These are phyloP conservation scores for Caerostris darwini DNA, from an alignment of 1,140 invertebrate species.

Conservation along the genomic window DNA sequence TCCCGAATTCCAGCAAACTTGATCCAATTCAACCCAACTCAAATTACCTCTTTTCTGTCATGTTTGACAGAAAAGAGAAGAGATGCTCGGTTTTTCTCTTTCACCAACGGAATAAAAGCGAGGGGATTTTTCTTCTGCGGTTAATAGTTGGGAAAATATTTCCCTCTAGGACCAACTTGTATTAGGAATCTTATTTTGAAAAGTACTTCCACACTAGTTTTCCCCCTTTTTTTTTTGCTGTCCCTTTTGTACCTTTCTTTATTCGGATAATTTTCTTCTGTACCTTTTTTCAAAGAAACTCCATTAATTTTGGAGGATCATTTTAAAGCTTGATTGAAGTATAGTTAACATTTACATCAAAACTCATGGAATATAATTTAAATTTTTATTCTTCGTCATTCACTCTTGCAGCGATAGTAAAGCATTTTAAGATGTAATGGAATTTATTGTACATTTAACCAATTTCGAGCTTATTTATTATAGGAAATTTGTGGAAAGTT, in stretches of 20 bases:
- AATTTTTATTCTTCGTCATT: no score
- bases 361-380: background rate
- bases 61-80: slow-evolving; percentile 48
- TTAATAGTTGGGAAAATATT: slow-evolving; percentile 63
- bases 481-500: no score
- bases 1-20: slow-evolving; percentile 38
- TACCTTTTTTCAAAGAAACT: background rate
- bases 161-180: slow-evolving; percentile 1
- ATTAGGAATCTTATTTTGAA: slow-evolving; percentile 49
- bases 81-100: slow-evolving; percentile 23
- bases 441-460: no score
- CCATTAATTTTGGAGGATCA: background rate
- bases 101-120: slow-evolving; percentile 22
- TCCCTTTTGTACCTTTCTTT: background rate
- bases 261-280: background rate
- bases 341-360: background rate
- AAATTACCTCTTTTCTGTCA: slow-evolving; percentile 55
- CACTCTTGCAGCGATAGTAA: no score
- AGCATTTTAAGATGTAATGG: no score
- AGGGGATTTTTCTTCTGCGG: slow-evolving; percentile 40
- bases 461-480: no score
- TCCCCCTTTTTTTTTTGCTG: background rate
- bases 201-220: background rate
- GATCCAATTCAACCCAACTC: slow-evolving; percentile 36
- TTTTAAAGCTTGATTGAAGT: background rate